Evolutionary conservation across 2,797 vertebrate genomes (phyloP), one percentile per base, ranked within the genome.

Genomic region (Falco novaeseelandiae): DNA sequence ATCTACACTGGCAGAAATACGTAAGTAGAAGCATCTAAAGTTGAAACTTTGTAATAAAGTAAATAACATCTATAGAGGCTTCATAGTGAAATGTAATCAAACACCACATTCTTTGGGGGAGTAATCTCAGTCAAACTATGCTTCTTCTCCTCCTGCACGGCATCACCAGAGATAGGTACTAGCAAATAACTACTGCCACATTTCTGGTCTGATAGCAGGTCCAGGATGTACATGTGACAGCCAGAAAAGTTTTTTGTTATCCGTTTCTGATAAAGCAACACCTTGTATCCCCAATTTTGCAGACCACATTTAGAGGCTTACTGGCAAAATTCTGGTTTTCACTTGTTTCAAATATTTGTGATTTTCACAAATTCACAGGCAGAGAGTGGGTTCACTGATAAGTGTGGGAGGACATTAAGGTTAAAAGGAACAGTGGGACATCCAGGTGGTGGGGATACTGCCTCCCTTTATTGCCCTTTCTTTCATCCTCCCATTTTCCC

Each of bases 301-400:
- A 62, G n/a, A 66, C 14, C 38, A 54, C 12, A 40, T 58, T 74
- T 70, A 83, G 77, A 15, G 12, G 7, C 25, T 83, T 66, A 27
- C 5, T 36, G n/a, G 48, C 32, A 87, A 74, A 83, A 77, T 12
- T n/a, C 46, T n/a, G 46, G 14, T 66, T 77, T 58, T 72, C 36
- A n/a, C 8, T 11, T 49, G 26, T 69, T 72, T 85, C 48, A 42
- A 79, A n/a, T 6, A 3, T 52, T n/a, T 48, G 17, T 27, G 23
- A 55, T 77, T 71, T 71, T 90, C 57, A 62, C 44, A 63, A 49
- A 32, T 48, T 66, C 25, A 55, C 25, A 77, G 14, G 21, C 7
- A 59, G 5, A 61, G 8, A 58, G 12, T 0, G 0, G 15, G 10
- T 58, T 72, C 26, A 34, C 6, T 78, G 30, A n/a, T 48, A 21